Evolutionary conservation across 2,888 invertebrate genomes (phyloP), one percentile per base, ranked within the genome.

Genomic region (Hydriomena furcata): DNA sequence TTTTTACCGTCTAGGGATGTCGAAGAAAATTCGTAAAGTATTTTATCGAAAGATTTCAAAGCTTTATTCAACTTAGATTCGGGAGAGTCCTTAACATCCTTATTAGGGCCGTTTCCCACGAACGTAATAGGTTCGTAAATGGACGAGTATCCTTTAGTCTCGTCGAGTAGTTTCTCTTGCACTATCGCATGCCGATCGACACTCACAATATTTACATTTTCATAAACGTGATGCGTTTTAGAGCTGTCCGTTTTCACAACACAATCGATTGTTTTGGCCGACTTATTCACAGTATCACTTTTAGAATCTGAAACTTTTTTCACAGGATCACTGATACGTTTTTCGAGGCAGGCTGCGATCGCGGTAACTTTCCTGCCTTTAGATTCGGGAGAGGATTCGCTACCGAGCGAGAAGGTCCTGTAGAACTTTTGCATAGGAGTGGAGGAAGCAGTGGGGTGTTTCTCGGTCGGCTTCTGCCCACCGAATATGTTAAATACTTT

Each of bases 401-500:
- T 70, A 56, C 76, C 81, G 65, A 88, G 83, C 79, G 89, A 88
- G 74, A 90, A 90, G 47, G 90, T 89, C 82, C 89, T 87, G 83
- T 91, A 91, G 75, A 91, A 88, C 67, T 86, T 89, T 77, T 91
- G 91, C 68, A 87, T 76, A 27, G 89, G 79, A 52, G 76, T 74
- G 54, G 82, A 64, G 76, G 82, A 76, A 65, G 80, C 53, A 55
- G 76, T 58, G 56, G 78, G 73, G 63, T 82, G 84, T 66, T 86
- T 88, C 75, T 88, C 88, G 79, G 84, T 71, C 77, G 88, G 83
- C 84, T 88, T 89, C 85, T 89, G 89, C 70, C 84, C 86, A 78
- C 89, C 90, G 83, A 90, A 90, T 89, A 90, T 86, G 74, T 82
- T 86, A 75, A 89, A 88, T 75, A 89, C 90, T 88, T 90, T 90